phyloP scores from a whole-genome alignment of 2,113 vertebrate species.

The Coracopsis vasa region DNA sequence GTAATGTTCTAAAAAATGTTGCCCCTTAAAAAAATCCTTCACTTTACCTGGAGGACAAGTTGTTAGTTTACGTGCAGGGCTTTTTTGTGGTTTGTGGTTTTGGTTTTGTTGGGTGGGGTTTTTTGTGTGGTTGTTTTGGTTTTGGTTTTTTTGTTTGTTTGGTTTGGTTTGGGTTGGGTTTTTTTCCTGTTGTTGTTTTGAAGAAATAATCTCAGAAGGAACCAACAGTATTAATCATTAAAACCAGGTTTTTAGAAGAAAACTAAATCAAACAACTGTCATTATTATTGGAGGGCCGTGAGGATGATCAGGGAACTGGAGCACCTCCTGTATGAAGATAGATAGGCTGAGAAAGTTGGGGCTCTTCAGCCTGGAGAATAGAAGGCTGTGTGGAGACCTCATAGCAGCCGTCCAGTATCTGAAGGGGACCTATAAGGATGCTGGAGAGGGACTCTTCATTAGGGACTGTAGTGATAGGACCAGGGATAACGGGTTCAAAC shows the following conservation, averaged over 20 bases:
- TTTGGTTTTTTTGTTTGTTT: too few species aligned
- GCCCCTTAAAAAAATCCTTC: neutral
- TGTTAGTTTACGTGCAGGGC: neutral
- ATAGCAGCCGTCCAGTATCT: too few species aligned
- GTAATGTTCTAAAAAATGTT: conserved; percentile 22
- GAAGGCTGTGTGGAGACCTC: too few species aligned
- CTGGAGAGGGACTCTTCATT: too few species aligned
- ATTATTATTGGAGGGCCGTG: neutral
- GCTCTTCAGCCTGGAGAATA: too few species aligned
- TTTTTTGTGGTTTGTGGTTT: neutral
- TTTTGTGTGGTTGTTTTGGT: neutral
- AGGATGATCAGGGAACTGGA: too few species aligned
- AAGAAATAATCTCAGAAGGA: neutral
- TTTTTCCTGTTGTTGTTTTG: neutral
- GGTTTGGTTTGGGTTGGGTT: too few species aligned
- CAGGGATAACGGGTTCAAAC: too few species aligned
- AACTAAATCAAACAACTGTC: neutral
- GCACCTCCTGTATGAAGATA: too few species aligned
- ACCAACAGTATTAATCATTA: neutral
- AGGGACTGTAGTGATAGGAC: too few species aligned
- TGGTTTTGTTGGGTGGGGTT: neutral
- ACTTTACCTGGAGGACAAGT: neutral
- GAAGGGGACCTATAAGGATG: too few species aligned
- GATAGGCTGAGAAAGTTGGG: too few species aligned
- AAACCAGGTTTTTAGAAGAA: neutral